These are phyloP conservation scores for Plodia interpunctella DNA, from an alignment of 1,140 invertebrate species.

Conservation along the genomic window DNA sequence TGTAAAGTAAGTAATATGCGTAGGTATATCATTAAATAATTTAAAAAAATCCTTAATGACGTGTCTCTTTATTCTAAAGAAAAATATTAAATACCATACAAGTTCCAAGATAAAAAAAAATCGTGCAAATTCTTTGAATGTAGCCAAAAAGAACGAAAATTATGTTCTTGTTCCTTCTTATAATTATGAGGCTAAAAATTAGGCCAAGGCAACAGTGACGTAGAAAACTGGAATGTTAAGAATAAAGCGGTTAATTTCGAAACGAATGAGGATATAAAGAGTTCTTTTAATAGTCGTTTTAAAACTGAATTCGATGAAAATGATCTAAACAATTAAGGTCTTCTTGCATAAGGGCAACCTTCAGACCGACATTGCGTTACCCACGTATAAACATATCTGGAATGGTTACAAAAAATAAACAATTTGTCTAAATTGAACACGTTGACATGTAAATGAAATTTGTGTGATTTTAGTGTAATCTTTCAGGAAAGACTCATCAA, in stretches of 20 bases:
- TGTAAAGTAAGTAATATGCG: no score
- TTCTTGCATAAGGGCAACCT: constrained; percentile 14
- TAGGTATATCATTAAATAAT: no score
- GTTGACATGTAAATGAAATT: no score
- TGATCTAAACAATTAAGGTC: constrained; percentile 10
- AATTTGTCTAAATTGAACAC: not conserved
- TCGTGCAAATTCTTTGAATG: no score
- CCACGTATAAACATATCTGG: not conserved
- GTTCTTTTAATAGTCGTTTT: not conserved
- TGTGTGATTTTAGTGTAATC: no score
- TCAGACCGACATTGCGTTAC: not conserved
- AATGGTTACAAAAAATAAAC: not conserved
- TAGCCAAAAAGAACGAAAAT: not conserved
- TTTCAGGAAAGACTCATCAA: no score
- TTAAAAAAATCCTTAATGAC: no score
- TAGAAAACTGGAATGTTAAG: not conserved
- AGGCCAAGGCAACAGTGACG: not conserved
- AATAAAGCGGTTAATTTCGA: not conserved
- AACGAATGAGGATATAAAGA: not conserved
- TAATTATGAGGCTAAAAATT: not conserved
- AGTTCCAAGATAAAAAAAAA: no score
- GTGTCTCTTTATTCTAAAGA: no score
- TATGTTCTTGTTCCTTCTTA: not conserved
- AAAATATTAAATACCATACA: no score
- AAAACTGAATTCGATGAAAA: not conserved